phyloP scores from a whole-genome alignment of 2,113 vertebrate genomes.

The Mastomys coucha region DNA sequence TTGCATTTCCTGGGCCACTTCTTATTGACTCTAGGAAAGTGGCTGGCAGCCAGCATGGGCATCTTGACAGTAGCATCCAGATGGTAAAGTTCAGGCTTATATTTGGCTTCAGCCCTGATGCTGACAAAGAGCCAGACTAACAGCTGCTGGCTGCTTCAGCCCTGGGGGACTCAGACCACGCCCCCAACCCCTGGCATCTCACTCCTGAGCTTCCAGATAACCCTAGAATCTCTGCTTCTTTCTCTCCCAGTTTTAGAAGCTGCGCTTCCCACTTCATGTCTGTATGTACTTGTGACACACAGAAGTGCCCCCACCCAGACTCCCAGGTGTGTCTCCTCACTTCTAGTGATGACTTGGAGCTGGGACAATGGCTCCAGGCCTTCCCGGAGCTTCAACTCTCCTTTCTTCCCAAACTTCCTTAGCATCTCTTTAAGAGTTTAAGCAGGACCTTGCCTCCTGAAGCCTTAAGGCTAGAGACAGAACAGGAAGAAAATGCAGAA shows the following conservation, averaged over 20 bases:
- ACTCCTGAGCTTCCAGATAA: fast-evolving
- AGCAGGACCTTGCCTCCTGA: neutral
- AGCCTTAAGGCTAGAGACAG: neutral
- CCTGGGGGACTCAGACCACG: too few relatives aligned
- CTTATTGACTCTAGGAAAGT: constrained; percentile 84
- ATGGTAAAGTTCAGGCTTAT: constrained; percentile 84
- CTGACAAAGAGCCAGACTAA: constrained; percentile 79
- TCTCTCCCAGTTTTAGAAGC: neutral
- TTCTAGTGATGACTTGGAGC: neutral
- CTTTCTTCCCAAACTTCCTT: neutral
- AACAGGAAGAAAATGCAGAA: constrained; percentile 62
- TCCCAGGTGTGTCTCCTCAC: neutral
- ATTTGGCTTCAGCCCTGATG: constrained; percentile 83
- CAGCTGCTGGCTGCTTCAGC: constrained; percentile 72
- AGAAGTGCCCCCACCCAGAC: too few relatives aligned
- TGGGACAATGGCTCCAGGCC: neutral
- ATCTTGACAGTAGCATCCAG: constrained; percentile 83
- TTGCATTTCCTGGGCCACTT: constrained; percentile 72
- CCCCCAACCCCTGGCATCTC: neutral
- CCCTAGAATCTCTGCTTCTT: neutral
- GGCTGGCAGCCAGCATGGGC: constrained; percentile 74
- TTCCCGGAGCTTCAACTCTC: neutral
- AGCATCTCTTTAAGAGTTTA: neutral
- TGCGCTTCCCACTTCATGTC: fast-evolving
- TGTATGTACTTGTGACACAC: neutral